Conservation (phyloP, 2,888 invertebrate genomes). For the Nysson spinosus region DNA sequence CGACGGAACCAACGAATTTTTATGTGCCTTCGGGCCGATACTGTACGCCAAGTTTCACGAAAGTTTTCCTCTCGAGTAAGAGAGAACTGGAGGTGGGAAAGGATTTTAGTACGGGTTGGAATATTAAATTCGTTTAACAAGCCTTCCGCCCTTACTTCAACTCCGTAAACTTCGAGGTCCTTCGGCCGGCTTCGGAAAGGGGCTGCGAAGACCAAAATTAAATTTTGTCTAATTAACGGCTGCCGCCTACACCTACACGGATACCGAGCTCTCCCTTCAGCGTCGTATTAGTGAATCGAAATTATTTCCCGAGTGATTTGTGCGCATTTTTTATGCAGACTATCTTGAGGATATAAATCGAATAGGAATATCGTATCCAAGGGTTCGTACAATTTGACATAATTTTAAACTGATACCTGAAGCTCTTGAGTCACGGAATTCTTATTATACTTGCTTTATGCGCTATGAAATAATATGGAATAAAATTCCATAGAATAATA, state of each 20-base stretch:
- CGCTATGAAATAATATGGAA: too few species aligned
- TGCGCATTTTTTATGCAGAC: background rate
- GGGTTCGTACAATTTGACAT: too few species aligned
- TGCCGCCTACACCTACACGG: background rate
- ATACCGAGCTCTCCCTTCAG: constrained; percentile 4
- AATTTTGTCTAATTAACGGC: constrained; percentile 62
- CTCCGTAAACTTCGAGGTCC: constrained; percentile 38
- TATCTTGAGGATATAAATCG: too few species aligned
- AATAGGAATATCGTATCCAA: too few species aligned
- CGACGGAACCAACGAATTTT: constrained; percentile 59
- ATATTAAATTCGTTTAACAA: constrained; percentile 73
- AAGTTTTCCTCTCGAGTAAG: constrained; percentile 57
- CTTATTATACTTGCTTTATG: too few species aligned
- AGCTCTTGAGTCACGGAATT: too few species aligned
- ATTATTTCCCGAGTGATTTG: constrained; percentile 10
- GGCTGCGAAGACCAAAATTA: constrained; percentile 53
- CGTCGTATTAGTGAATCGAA: constrained; percentile 19
- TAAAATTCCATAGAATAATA: too few species aligned
- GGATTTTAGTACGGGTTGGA: constrained; percentile 56
- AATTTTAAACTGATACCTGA: too few species aligned
- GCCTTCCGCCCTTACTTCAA: constrained; percentile 33
- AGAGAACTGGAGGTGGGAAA: constrained; percentile 22
- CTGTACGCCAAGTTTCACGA: constrained; percentile 68
- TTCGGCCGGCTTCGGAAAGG: constrained; percentile 39
- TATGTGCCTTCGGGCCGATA: constrained; percentile 75